Percentiles rank a stretch among this genome's conserved stretches.
Conservation (phyloP, 2,797 vertebrate genomes). For the Moxostoma hubbsi region DNA sequence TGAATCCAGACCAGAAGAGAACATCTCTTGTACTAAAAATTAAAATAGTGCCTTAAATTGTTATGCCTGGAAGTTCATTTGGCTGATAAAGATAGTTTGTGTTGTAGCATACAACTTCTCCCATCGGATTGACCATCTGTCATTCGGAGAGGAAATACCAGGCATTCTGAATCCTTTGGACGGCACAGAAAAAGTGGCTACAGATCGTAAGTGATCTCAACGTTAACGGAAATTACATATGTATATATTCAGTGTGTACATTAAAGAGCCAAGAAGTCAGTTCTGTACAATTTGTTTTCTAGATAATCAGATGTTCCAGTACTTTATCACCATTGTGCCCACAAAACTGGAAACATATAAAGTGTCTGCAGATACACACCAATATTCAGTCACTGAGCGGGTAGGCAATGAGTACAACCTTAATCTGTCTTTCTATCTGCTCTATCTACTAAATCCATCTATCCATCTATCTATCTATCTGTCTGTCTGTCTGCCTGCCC, state of each 20-base stretch:
- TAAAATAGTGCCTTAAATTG: not conserved
- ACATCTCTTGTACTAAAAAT: not conserved
- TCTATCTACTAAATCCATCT: no score
- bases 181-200: slow-evolving; percentile 93
- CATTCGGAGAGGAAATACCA: slow-evolving; percentile 93
- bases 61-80: not conserved
- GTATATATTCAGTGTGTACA: not conserved
- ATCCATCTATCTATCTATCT: no score
- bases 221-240: not conserved
- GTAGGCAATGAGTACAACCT: slow-evolving; percentile 58
- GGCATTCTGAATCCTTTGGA: slow-evolving; percentile 95
- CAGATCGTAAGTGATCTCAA: slow-evolving; percentile 79
- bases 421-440: no score
- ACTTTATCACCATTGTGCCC: slow-evolving; percentile 98
- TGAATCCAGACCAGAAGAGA: slow-evolving; percentile 2
- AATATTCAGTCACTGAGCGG: slow-evolving; percentile 80
- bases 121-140: slow-evolving; percentile 96
- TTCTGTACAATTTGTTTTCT: not conserved
- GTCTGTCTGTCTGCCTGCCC: no score
- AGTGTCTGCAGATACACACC: slow-evolving; percentile 81
- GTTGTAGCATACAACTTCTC: slow-evolving; percentile 94
- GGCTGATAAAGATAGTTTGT: slow-evolving; percentile 51
- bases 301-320: slow-evolving; percentile 99
- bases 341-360: slow-evolving; percentile 94
- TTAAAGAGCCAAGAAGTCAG: not conserved